phyloP scores from a whole-genome alignment of 2,888 invertebrate genomes.

The Xylocampa areola region DNA sequence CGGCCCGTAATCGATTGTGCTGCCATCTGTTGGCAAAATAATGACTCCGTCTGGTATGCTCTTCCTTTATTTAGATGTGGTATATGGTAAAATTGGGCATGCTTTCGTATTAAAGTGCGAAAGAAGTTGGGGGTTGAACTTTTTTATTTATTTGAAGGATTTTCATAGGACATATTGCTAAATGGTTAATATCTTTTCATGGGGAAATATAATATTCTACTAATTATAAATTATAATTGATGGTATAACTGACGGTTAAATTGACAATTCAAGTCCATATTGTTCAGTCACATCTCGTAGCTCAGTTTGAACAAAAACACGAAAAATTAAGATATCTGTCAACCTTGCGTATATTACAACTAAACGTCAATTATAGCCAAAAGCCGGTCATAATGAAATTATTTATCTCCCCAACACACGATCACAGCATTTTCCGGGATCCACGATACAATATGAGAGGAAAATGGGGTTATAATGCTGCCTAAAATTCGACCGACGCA shows the following conservation, averaged over 20 bases:
- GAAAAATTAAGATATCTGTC: too few relatives aligned
- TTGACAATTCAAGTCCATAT: too few relatives aligned
- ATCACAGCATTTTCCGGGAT: constrained; percentile 68
- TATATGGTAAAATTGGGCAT: constrained; percentile 61
- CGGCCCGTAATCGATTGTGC: constrained; percentile 85
- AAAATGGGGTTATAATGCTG: not conserved
- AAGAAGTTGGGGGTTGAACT: too few relatives aligned
- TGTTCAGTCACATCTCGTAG: too few relatives aligned
- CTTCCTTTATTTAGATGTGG: constrained; percentile 72
- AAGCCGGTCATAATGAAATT: constrained; percentile 85
- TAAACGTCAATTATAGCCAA: constrained; percentile 74
- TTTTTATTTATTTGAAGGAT: too few relatives aligned
- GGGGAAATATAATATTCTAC: too few relatives aligned
- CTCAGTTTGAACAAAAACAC: too few relatives aligned
- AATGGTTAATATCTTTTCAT: too few relatives aligned
- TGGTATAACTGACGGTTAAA: too few relatives aligned
- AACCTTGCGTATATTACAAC: constrained; percentile 62
- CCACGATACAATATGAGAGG: constrained; percentile 67
- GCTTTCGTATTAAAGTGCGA: constrained; percentile 7
- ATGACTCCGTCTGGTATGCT: constrained; percentile 86
- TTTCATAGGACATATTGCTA: not conserved
- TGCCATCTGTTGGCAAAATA: constrained; percentile 89
- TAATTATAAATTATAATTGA: too few relatives aligned
- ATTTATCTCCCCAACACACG: constrained; percentile 82
- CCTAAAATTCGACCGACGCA: not conserved